Conservation (phyloP, 1,140 invertebrate genomes). For the Drosophila arizonae region DNA sequence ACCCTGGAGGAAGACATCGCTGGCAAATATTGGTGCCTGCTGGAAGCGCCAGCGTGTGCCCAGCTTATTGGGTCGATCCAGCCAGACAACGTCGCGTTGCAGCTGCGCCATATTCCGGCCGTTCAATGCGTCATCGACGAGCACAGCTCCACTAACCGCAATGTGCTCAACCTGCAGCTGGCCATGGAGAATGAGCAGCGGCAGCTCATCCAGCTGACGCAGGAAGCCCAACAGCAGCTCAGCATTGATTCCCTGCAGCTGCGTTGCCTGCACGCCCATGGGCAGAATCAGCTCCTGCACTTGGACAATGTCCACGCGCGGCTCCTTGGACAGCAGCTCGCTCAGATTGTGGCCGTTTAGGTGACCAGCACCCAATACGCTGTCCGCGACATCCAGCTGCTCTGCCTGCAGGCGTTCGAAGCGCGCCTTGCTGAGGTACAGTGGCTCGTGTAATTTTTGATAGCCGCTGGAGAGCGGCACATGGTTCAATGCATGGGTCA, state of each 20-base stretch:
- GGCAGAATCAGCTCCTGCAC: constrained; percentile 66
- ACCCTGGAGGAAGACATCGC: constrained; percentile 55
- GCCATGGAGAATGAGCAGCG: constrained; percentile 69
- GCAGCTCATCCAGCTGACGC: constrained; percentile 65
- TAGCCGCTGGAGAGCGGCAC: constrained; percentile 45
- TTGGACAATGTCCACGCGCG: constrained; percentile 40
- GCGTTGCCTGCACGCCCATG: constrained; percentile 45
- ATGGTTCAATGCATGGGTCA: constrained; percentile 49
- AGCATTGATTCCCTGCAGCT: constrained; percentile 56
- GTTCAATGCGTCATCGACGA: constrained; percentile 48
- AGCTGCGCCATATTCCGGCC: constrained; percentile 42
- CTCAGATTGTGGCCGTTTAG: constrained; percentile 45
- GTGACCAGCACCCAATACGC: constrained; percentile 46
- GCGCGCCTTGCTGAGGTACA: constrained; percentile 38
- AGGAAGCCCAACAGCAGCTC: constrained; percentile 57
- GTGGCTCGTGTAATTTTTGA: constrained; percentile 60
- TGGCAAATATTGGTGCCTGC: constrained; percentile 41
- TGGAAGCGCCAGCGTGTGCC: constrained; percentile 51
- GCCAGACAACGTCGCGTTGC: constrained; percentile 66
- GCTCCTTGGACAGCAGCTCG: constrained; percentile 9
- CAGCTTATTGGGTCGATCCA: constrained; percentile 67
- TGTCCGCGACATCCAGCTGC: constrained; percentile 41
- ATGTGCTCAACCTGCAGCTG: constrained; percentile 68
- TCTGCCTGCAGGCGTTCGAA: constrained; percentile 45
- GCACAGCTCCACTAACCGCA: constrained; percentile 55